Conservation (phyloP, 1,140 invertebrate species). For the Heliconius himera region DNA sequence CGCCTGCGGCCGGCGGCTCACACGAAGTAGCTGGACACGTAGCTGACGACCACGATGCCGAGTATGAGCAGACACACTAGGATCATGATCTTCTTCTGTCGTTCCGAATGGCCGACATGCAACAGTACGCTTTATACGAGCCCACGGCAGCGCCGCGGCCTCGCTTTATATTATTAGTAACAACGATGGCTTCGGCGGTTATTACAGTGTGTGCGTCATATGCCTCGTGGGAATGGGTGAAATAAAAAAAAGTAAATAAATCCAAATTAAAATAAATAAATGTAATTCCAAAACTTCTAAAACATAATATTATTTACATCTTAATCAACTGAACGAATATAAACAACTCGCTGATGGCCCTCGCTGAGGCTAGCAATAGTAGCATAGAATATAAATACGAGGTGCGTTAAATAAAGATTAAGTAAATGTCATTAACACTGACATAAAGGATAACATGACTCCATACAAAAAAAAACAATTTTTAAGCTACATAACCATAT, state of each 20-base stretch:
- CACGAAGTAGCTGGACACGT: slow-evolving; percentile 80
- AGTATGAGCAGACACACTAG: slow-evolving; percentile 97
- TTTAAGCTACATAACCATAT: slow-evolving; percentile 1
- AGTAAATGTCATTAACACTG: slow-evolving; percentile 48
- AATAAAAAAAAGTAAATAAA: slow-evolving; percentile 68
- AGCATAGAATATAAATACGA: not conserved
- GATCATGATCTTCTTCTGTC: slow-evolving; percentile 99
- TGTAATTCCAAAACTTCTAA: slow-evolving; percentile 65
- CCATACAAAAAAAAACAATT: not conserved
- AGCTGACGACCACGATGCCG: slow-evolving; percentile 89
- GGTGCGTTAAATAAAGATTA: slow-evolving; percentile 42
- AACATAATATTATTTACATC: slow-evolving; percentile 78
- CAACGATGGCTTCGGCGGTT: slow-evolving; percentile 38
- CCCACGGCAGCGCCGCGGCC: slow-evolving; percentile 40
- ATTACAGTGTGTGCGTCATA: slow-evolving; percentile 69
- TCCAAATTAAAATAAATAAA: slow-evolving; percentile 81
- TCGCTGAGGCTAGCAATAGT: not conserved
- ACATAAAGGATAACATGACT: not conserved
- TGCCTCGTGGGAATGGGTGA: slow-evolving; percentile 58
- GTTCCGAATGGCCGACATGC: slow-evolving; percentile 73
- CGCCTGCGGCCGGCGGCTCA: slow-evolving; percentile 53
- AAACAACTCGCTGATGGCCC: slow-evolving; percentile 14
- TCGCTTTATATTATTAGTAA: slow-evolving; percentile 41
- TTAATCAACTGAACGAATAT: slow-evolving; percentile 55
- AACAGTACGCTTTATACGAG: slow-evolving; percentile 76